A percentile compares a stretch with the other conserved stretches of the same genome.
Conservation (phyloP, 2,797 vertebrate species). For the Chelon labrosus region DNA sequence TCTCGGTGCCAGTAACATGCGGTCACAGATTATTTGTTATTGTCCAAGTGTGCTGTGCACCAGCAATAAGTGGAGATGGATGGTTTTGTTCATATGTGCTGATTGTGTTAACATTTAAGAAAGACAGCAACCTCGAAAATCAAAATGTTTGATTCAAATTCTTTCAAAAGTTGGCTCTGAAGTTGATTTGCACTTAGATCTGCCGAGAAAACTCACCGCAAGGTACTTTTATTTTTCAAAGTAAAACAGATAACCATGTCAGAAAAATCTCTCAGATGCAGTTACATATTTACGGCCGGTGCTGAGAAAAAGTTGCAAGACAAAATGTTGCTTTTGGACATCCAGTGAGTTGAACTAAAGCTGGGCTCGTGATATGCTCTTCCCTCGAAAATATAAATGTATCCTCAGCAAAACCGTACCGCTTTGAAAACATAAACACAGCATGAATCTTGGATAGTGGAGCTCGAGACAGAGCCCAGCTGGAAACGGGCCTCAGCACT, state of each 20-base stretch:
- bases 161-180: background rate
- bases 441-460: constrained; percentile 17
- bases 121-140: too few relatives aligned
- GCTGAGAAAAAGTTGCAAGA: too few relatives aligned
- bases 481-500: background rate
- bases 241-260: background rate
- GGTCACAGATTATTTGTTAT: background rate
- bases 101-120: too few relatives aligned
- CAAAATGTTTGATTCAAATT: background rate
- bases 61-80: background rate
- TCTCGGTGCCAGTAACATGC: background rate
- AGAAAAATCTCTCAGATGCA: too few relatives aligned
- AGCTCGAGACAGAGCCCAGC: background rate
- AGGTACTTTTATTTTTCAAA: background rate
- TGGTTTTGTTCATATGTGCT: too few relatives aligned
- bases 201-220: too few relatives aligned
- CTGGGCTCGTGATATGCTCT: background rate
- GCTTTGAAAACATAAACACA: constrained; percentile 29
- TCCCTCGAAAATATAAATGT: constrained; percentile 23
- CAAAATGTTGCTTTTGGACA: constrained; percentile 23
- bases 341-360: constrained; percentile 8
- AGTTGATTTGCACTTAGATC: too few relatives aligned
- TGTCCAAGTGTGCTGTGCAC: background rate
- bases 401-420: background rate
- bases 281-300: too few relatives aligned